Evolutionary conservation across 2,113 vertebrate species (phyloP), one percentile per base, ranked within the genome.

Genomic region (Gobiocypris rarus): DNA sequence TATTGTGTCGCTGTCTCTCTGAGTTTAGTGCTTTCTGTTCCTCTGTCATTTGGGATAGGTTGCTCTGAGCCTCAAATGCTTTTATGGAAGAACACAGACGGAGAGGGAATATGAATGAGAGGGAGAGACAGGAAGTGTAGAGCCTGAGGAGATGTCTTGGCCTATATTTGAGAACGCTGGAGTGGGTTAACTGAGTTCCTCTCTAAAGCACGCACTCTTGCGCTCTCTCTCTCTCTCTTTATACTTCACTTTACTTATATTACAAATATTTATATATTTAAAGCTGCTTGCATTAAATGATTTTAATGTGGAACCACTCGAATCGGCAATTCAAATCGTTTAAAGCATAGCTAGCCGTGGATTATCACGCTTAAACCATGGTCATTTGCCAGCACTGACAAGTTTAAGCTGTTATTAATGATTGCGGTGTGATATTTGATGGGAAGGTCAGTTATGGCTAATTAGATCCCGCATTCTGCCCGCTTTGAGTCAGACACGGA

Each of bases 161-260:
- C 87, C 91, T 90, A 89, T 88, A 87, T 90, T 91, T 88, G 89
- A 86, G 86, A 89, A 84, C 14, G 84, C 78, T 84, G 83, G 85
- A 83, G 86, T 1, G 54, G 88, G 87, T 92, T 91, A 91, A 89
- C 80, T 9, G 69, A 74, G 76, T 59, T 24, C 76, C 67, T 89
- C 81, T 63, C 41, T 48, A 45, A 56, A 61, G 24, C n/a, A 56
- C 73, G 15, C 67, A 34, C 48, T 77, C 48, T 80, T 19, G 0
- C 10, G 2, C 69, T 75, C 43, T 59, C 31, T 31, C n/a, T 31
- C 41, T 45, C 54, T 59, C 69, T 28, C 52, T 67, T 17, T 48
- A 43, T 65, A 65, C 14, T 45, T 13, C 22, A 45, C 76, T 79
- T 79, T 15, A 15, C 24, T 7, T 38, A 38, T 38, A 38, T 7